Base-by-base conservation (phyloP, 2,888 invertebrate species). In the Drosophila mayaguana region DNA sequence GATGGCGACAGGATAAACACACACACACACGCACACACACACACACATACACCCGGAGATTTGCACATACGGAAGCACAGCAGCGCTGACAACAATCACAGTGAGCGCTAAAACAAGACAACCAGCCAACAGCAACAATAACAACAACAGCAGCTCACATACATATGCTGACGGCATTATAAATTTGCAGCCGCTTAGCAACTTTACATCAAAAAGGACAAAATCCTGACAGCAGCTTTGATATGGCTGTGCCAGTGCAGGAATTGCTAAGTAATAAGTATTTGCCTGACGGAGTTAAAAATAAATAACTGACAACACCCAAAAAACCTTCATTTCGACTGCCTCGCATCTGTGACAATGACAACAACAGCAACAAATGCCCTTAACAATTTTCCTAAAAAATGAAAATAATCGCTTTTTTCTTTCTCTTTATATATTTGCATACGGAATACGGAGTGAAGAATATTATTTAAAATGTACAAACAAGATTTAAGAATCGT, bases 1-100 rank as follows among this genome's bases (percentile, higher is more conserved):
- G 83, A 83, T 84, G 89, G 87, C 84, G 81, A 73, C 76, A 81
- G 79, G 77, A 88, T 72, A 75, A 80, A 83, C 78, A 85, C 64
- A 72, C 56, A 67, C 22, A 62, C 34, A 50, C 50, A 28, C 45
- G 60, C 25, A 51, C 18, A 16, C 56, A 54, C 16, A 62, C n/a
- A 3, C 8, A 38, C 7, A 42, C 56, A 45, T 46, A 63, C 22
- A 55, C 18, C 8, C 28, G 11, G 32, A 45, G 45, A 57, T 60
- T 53, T 18, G n/a, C 11, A 51, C 42, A 59, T 16, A 51, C 63
- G 72, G 72, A 64, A 77, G 64, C 80, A 78, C 70, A 72, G 63
- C 69, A 79, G 69, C 67, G 65, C 65, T 59, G 60, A 73, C 88
- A 74, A 81, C 81, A 83, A 87, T 87, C 82, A 80, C 83, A 83